Evolutionary conservation across 2,888 invertebrate species (phyloP), one percentile per base, ranked within the genome.

Genomic region (Strigamia crassipes): DNA sequence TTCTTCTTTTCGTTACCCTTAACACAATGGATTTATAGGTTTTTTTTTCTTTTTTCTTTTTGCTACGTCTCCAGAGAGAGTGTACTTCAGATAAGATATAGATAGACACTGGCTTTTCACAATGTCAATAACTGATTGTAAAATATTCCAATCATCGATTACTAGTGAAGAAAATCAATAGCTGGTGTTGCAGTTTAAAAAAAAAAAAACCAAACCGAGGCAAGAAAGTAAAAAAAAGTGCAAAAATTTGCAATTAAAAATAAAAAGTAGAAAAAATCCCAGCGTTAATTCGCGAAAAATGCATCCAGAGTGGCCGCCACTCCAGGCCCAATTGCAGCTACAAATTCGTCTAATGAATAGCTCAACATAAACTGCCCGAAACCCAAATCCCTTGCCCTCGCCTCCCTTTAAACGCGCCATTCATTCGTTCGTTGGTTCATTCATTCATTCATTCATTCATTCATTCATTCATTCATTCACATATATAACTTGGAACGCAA

Each of bases 21-120:
- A 73, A 31, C 73, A 73, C 73, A 73, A 73, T 73, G 31, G 73
- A 73, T 73, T 73, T 73, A 73, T 73, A 31, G 31, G n/a, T n/a
- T n/a, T n/a, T n/a, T n/a, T 31, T 73, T 27, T 73, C 15, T 73
- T 73, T 73, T 73, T 73, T 13, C 73, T n/a, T 15, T 73, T 15
- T n/a, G n/a, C 27, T 73, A 73, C 15, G 27, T 73, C 73, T 27
- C 73, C 2, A 3, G 73, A 27, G 73, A 31, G 31, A 73, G 31
- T 73, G 27, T 27, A 31, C 73, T 73, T 27, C 13, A 73, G 73
- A 73, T 73, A 73, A 73, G 73, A 73, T 73, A 27, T 73, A 27
- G 73, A 31, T 73, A 27, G 73, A 31, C 27, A 73, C 13, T 15
- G 27, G 73, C 61, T 23, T 23, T 31, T 13, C 73, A 15, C 73